These are phyloP conservation scores for Lanistes nyassanus DNA, from an alignment of 1,140 invertebrate species.

Conservation along the genomic window DNA sequence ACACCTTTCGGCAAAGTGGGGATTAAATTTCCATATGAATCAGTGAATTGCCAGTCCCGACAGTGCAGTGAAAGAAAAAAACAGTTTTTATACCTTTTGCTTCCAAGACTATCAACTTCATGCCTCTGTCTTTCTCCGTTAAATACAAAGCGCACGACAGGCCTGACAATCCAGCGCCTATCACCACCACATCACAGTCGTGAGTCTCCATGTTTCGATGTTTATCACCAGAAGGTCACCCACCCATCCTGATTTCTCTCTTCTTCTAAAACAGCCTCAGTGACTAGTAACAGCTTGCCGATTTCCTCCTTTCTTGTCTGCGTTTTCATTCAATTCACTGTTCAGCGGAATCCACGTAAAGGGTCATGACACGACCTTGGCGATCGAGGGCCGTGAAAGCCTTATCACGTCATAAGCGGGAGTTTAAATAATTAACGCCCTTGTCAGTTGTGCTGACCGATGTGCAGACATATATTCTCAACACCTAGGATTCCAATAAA, in stretches of 20 bases:
- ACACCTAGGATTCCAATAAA: too few species aligned
- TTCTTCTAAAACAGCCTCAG: too few species aligned
- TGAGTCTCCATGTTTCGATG: constrained; percentile 32
- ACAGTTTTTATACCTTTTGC: constrained; percentile 51
- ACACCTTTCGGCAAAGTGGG: too few species aligned
- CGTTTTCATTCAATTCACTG: neutral
- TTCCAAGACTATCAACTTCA: constrained; percentile 60
- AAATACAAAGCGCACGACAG: constrained; percentile 60
- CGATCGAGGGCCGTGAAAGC: neutral
- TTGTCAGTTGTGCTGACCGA: too few species aligned
- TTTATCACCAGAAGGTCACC: neutral
- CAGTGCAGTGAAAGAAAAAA: too few species aligned
- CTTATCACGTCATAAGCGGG: too few species aligned
- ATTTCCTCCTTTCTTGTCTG: too few species aligned
- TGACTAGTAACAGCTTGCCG: too few species aligned
- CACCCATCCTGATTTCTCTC: neutral
- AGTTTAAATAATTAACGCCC: too few species aligned
- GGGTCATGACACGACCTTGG: constrained; percentile 12
- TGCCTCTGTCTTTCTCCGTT: constrained; percentile 45
- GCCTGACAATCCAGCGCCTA: constrained; percentile 64
- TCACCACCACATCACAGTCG: constrained; percentile 57
- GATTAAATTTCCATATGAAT: too few species aligned
- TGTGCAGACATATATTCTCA: too few species aligned
- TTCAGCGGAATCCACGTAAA: neutral
- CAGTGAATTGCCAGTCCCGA: too few species aligned